Conservation (phyloP, 2,113 vertebrate species). For the Sylvietta virens region DNA sequence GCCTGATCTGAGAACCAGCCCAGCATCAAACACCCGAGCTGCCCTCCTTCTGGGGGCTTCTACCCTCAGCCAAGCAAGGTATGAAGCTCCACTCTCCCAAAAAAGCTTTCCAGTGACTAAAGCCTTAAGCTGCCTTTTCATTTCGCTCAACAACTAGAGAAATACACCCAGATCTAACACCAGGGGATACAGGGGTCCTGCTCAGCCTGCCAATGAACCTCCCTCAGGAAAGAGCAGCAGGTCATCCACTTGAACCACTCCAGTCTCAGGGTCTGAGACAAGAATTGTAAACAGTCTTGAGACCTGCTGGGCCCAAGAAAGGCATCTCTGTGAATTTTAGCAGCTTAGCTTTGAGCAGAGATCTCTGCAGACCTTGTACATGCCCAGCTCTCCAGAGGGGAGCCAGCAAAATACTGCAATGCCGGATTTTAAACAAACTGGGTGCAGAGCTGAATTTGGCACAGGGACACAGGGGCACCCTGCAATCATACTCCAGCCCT, state of each 20-base stretch:
- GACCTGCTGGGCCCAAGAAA: neutral
- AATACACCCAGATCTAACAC: neutral
- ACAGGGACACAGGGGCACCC: neutral
- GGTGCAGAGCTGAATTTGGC: neutral
- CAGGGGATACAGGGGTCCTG: neutral
- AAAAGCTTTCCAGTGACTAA: neutral
- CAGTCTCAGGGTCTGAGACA: neutral
- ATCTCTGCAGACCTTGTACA: neutral
- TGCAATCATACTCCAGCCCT: neutral
- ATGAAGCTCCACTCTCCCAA: neutral
- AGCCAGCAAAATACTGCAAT: neutral
- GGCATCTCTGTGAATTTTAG: neutral
- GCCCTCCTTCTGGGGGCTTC: neutral
- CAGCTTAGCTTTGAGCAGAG: neutral
- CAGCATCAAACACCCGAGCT: neutral
- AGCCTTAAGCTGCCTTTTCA: neutral
- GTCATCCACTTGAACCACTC: neutral
- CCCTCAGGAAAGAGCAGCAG: neutral
- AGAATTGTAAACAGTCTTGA: neutral
- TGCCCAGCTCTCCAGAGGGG: neutral
- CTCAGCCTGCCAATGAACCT: neutral
- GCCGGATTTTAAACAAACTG: neutral
- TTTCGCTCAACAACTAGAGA: neutral
- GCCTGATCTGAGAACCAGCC: neutral
- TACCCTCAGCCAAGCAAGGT: neutral